Evolutionary conservation across 2,113 vertebrate genomes (phyloP), one percentile per base, ranked within the genome.

Genomic region (Podiceps cristatus): DNA sequence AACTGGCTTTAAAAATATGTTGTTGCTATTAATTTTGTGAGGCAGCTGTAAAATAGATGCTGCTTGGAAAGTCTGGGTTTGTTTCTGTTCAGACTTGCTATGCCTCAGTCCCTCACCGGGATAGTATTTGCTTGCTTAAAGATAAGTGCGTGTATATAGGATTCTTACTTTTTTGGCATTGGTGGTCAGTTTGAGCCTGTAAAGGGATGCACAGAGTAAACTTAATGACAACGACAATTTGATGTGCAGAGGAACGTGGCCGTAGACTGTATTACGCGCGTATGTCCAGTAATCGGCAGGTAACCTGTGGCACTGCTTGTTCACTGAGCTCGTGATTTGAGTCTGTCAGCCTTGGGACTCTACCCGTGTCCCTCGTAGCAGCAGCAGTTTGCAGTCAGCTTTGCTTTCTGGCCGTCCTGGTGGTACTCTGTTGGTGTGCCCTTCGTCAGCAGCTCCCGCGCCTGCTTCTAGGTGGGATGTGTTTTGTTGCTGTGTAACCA

Each of bases 211-310:
- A 17, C 49, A 33, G 15, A 35, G 9, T 73, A 29, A 79, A 66
- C 8, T 28, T 37, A 49, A 49, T 62, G 56, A 24, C 5, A 8
- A 33, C 0, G 1, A 18, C n/a, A 5, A 17, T 55, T 31, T 52
- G 37, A 52, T 18, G 27, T 18, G 9, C 7, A 53, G 49, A 87
- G 29, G 29, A 53, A 28, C 16, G 1, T 29, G 37, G 37, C 37
- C 9, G 14, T 52, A 20, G 25, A 40, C 6, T 0, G 2, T 22
- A 5, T 58, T 27, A 31, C 0, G 3, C 33, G 16, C 4, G 2
- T n/a, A 8, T 9, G 10, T 28, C 52, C 25, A 11, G 44, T 49
- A 35, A 68, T 15, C 37, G 18, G 50, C 24, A 59, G 42, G 49
- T 55, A 47, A 62, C 0, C 0, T 8, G 49, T 47, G 63, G 42